A percentile compares a stretch with the other conserved stretches of the same genome.
phyloP scores from a whole-genome alignment of 1,140 invertebrate genomes.

The Lordiphosa mommai region DNA sequence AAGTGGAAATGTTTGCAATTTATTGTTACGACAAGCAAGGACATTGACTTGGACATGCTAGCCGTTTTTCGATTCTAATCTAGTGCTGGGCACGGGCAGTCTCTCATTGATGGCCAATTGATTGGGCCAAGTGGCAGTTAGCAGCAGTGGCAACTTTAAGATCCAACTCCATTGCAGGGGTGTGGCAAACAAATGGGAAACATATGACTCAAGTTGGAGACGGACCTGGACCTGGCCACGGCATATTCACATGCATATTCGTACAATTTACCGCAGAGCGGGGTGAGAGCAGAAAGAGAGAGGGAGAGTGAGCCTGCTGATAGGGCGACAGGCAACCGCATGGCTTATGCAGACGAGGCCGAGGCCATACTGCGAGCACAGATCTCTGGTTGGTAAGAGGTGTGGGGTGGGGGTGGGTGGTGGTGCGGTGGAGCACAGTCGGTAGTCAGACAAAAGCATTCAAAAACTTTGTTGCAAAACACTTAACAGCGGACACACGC shows the following conservation, averaged over 20 bases:
- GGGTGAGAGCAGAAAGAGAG: neutral
- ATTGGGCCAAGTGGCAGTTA: neutral
- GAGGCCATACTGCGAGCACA: neutral
- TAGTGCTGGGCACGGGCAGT: no score
- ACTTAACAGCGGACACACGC: conserved; percentile 49
- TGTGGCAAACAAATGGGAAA: no score
- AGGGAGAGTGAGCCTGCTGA: conserved; percentile 4
- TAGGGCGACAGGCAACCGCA: conserved; percentile 44
- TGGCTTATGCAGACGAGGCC: conserved; percentile 48
- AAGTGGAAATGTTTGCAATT: conserved; percentile 52
- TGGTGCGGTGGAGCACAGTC: no score
- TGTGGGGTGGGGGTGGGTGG: no score
- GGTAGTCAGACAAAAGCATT: conserved; percentile 55
- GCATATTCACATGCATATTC: conserved; percentile 32
- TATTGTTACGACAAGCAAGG: conserved; percentile 34
- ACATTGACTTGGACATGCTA: conserved; percentile 3
- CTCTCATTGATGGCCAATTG: no score
- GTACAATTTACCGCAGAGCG: conserved; percentile 23
- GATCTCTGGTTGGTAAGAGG: neutral
- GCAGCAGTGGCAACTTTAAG: neutral
- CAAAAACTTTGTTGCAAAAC: conserved; percentile 75
- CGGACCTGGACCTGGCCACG: neutral
- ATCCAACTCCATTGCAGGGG: no score
- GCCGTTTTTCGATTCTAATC: no score
- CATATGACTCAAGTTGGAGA: neutral